These are phyloP conservation scores for Cydia fagiglandana DNA, from an alignment of 1,140 invertebrate genomes.

Conservation along the genomic window DNA sequence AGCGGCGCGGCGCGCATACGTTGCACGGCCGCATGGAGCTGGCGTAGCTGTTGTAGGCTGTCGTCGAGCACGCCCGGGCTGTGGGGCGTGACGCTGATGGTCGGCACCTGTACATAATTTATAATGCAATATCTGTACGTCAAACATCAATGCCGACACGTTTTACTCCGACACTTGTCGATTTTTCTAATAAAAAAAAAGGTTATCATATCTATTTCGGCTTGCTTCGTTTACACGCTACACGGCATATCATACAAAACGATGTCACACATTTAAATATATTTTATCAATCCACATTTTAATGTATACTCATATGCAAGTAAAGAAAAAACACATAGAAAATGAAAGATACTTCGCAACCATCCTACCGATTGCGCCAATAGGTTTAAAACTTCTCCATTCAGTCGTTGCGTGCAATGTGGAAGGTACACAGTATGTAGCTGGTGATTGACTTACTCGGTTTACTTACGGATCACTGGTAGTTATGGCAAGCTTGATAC, in stretches of 20 bases:
- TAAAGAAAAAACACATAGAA: neutral
- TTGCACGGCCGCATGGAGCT: slow-evolving; percentile 87
- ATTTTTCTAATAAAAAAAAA: too few species aligned
- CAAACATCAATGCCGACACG: neutral
- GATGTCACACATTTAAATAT: too few species aligned
- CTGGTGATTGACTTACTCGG: neutral
- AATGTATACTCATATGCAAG: neutral
- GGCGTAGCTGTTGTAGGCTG: slow-evolving; percentile 86
- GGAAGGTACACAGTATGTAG: neutral
- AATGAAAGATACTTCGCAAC: neutral
- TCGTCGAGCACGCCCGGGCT: slow-evolving; percentile 86
- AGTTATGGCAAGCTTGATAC: too few species aligned
- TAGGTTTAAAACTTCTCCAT: neutral
- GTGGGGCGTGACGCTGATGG: slow-evolving; percentile 92
- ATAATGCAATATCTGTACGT: neutral
- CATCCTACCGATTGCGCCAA: neutral
- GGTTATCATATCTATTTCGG: too few species aligned
- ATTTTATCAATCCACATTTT: neutral
- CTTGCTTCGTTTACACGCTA: too few species aligned
- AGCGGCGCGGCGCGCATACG: slow-evolving; percentile 85
- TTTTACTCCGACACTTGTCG: too few species aligned
- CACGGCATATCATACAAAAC: too few species aligned
- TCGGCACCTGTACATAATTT: slow-evolving; percentile 50
- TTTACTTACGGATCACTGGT: too few species aligned
- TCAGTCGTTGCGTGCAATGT: neutral